Evolutionary conservation across 2,113 vertebrate species (phyloP).

Genomic region (Eonycteris spelaea): DNA sequence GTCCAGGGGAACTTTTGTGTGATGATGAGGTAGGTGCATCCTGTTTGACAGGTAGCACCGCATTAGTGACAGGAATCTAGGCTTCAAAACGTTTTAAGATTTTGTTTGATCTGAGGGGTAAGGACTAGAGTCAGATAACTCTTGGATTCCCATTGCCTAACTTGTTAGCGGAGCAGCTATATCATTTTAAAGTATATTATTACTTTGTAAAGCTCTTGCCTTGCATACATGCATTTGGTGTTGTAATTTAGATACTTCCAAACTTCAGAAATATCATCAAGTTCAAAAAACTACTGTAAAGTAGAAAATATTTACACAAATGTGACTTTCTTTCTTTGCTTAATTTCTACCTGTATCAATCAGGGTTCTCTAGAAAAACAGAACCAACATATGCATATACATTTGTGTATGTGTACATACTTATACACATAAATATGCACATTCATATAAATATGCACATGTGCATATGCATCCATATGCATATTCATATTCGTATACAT

Average conservation of each 20-base stretch:
- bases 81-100: not conserved
- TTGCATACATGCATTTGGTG: no score
- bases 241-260: not conserved
- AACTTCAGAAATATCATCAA: not conserved
- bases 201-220: not conserved
- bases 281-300: not conserved
- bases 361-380: not conserved
- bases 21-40: not conserved
- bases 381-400: not conserved
- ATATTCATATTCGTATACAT: not conserved
- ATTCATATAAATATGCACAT: rapidly evolving
- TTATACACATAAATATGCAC: rapidly evolving
- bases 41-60: not conserved
- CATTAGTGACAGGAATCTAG: not conserved
- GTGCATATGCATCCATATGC: not conserved
- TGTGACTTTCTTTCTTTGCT: not conserved
- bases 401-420: no score
- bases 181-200: not conserved
- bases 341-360: not conserved
- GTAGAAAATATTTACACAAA: not conserved
- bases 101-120: not conserved
- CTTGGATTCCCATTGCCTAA: not conserved
- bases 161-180: not conserved
- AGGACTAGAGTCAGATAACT: not conserved
- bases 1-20: not conserved